A percentile compares a stretch with the other conserved stretches of the same genome.
phyloP scores from a whole-genome alignment of 2,113 vertebrate genomes.

The Pyxicephalus adspersus region DNA sequence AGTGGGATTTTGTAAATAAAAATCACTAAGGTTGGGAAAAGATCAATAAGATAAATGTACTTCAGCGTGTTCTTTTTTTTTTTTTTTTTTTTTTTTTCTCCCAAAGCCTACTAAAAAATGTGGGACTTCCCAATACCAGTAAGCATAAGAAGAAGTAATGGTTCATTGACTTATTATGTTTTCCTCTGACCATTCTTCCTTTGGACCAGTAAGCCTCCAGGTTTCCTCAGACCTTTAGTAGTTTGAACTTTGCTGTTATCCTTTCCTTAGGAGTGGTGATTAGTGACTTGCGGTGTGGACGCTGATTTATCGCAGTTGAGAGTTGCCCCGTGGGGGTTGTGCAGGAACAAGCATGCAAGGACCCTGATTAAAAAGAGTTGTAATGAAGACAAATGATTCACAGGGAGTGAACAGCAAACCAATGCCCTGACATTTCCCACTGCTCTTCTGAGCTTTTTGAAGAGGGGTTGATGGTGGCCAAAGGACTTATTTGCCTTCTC shows the following conservation, averaged over 20 bases:
- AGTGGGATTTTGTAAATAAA: background rate
- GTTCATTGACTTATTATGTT: conserved; percentile 61
- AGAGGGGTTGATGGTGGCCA: conserved; percentile 78
- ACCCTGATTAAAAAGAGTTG: conserved; percentile 83
- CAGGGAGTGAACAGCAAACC: conserved; percentile 77
- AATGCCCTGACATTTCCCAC: conserved; percentile 74
- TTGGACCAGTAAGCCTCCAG: conserved; percentile 64
- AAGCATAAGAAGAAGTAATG: conserved; percentile 61
- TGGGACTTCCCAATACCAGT: conserved; percentile 13
- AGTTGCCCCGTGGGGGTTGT: conserved; percentile 78
- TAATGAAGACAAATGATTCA: conserved; percentile 84
- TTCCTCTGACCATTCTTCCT: conserved; percentile 64
- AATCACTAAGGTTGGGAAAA: too few species aligned
- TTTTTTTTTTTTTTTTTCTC: too few species aligned
- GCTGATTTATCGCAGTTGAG: conserved; percentile 81
- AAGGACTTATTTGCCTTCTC: conserved; percentile 81
- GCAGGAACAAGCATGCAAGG: conserved; percentile 81
- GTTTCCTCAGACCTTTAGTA: conserved; percentile 72
- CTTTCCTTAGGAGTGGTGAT: conserved; percentile 81
- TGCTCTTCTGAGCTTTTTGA: conserved; percentile 77
- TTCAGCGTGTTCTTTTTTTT: conserved; percentile 57
- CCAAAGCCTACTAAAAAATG: conserved; percentile 61
- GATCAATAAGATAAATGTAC: background rate
- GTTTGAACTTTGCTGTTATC: conserved; percentile 74
- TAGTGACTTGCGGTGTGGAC: conserved; percentile 80